phyloP scores from a whole-genome alignment of 2,888 invertebrate species.

The Cephalotes varians region DNA sequence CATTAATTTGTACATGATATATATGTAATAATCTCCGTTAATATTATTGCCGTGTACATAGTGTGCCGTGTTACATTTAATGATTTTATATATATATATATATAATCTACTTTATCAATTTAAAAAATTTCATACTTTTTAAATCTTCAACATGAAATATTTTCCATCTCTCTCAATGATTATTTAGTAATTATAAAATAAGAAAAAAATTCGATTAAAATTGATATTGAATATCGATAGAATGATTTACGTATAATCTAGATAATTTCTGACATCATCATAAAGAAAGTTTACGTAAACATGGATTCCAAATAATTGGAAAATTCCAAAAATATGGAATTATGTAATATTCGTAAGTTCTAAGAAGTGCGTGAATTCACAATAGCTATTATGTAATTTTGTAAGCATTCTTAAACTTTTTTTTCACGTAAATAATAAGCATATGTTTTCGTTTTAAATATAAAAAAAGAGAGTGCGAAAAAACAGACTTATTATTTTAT shows the following conservation, averaged over 20 bases:
- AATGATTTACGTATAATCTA: not conserved
- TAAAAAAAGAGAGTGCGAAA: not conserved
- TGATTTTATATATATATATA: not conserved
- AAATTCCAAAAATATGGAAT: constrained; percentile 11
- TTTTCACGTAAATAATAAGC: not conserved
- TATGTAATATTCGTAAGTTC: constrained; percentile 18
- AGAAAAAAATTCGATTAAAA: not conserved
- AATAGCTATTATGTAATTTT: not conserved
- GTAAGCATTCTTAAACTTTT: not conserved
- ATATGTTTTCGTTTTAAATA: not conserved
- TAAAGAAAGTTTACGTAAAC: constrained; percentile 34
- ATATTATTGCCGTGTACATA: no score
- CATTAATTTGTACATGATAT: not conserved
- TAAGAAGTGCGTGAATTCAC: constrained; percentile 1
- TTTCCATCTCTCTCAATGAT: not conserved
- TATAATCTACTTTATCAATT: not conserved
- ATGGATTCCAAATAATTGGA: not conserved
- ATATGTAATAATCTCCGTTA: not conserved
- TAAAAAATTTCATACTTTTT: not conserved
- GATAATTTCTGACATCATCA: not conserved
- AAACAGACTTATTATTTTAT: not conserved
- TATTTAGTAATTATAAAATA: constrained; percentile 18
- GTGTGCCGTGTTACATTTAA: not conserved
- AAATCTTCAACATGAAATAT: constrained; percentile 8
- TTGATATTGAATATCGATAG: not conserved